Base-by-base conservation (phyloP, 2,888 invertebrate genomes). In the Xanthia icteritia region DNA sequence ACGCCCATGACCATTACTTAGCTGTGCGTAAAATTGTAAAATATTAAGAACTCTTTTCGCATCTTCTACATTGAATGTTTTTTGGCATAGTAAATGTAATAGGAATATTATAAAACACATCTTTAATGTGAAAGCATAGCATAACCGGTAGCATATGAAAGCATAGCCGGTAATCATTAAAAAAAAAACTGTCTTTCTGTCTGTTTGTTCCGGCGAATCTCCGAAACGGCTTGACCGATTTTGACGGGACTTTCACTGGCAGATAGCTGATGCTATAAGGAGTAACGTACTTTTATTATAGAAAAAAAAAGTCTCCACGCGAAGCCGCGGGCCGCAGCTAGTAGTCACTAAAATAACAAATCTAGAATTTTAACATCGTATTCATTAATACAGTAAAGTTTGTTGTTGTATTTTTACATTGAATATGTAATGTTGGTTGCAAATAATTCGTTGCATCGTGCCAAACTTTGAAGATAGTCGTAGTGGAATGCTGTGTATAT, bases 331-430 rank as follows among this genome's bases (percentile, higher is more conserved):
- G 15, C 45, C 4, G 45, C 15, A 45, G 15, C 15, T 45, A 45
- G 45, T 15, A 73, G 20, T n/a, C 31, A 20, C 23, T 45, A 23
- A 66, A 82, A 75, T 27, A 75, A 56, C 77, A 61, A 39, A 82
- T 48, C 13, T 15, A 20, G 8, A 23, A 48, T 76, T 36, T 54
- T 54, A 61, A 76, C 82, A 61, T 31, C n/a, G 15, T 54, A 36
- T 77, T 31, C 27, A 56, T 61, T 66, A 51, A 51, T 58, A 27
- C 56, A 60, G 27, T 65, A 60, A 36, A 76, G 23, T 63, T 51
- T 39, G 54, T 31, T 67, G 48, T 73, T 54, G 13, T 61, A 42
- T 66, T 82, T 76, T 82, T 67, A 82, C 66, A 82, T 60, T 15
- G 20, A 45, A 45, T 51, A 54, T 65, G 58, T 78, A 81, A 81